These are phyloP conservation scores for Hypomecis punctinalis DNA, from an alignment of 2,888 invertebrate species.

Conservation along the genomic window DNA sequence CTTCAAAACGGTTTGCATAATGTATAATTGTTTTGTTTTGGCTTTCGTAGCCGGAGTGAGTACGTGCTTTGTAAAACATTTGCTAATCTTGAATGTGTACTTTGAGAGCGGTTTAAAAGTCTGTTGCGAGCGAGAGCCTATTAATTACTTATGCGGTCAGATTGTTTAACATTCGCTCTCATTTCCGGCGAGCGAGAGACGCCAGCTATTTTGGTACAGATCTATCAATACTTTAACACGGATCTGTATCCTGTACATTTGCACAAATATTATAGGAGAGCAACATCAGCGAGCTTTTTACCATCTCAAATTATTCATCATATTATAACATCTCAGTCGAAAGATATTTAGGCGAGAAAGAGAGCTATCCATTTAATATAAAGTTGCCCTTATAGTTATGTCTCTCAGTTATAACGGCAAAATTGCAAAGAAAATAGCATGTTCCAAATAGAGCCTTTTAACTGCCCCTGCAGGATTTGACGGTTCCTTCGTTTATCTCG, in stretches of 20 bases:
- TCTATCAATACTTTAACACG: slow-evolving; percentile 32
- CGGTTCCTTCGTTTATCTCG: slow-evolving; percentile 14
- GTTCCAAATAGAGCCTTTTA: slow-evolving; percentile 8
- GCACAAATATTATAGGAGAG: slow-evolving; percentile 5
- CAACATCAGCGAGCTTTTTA: neutral
- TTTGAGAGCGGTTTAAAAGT: slow-evolving; percentile 11
- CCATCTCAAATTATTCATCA: too few species aligned
- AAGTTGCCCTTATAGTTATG: slow-evolving; percentile 14
- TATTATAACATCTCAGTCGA: neutral
- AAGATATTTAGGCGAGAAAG: neutral
- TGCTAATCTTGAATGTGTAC: slow-evolving; percentile 7
- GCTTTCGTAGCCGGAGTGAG: neutral
- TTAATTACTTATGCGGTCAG: slow-evolving; percentile 30
- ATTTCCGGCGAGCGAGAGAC: slow-evolving; percentile 35
- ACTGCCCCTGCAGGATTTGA: slow-evolving; percentile 1
- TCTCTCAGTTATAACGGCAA: neutral
- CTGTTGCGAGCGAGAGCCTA: slow-evolving; percentile 17
- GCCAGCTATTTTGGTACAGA: slow-evolving; percentile 36
- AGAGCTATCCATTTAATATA: neutral
- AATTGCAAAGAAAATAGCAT: slow-evolving; percentile 15
- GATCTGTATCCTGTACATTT: slow-evolving; percentile 24
- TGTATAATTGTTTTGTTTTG: slow-evolving; percentile 6
- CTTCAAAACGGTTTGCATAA: slow-evolving; percentile 8
- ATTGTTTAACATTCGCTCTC: slow-evolving; percentile 32
- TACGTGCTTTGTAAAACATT: slow-evolving; percentile 9